Percentiles rank a stretch among this genome's conserved stretches.
Conservation (phyloP, 1,140 invertebrate species). For the Mactra quadrangularis region DNA sequence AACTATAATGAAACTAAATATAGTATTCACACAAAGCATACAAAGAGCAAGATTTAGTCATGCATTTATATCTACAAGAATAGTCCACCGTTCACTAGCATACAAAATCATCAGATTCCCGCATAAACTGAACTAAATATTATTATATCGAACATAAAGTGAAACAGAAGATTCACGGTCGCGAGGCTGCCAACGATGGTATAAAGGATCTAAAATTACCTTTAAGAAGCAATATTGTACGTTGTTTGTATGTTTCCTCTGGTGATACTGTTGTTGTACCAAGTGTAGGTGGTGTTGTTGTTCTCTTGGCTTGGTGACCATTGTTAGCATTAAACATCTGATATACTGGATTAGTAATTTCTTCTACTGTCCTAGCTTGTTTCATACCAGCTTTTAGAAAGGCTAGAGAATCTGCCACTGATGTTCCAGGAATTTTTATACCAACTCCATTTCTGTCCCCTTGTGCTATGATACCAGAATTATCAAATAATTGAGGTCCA, state of each 20-base stretch:
- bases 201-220: too few species aligned
- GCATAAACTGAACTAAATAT: too few species aligned
- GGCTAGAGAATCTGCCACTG: slow-evolving; percentile 1
- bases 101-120: too few species aligned
- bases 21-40: background rate
- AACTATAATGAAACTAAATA: too few species aligned
- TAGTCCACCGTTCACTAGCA: background rate
- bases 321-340: slow-evolving; percentile 37
- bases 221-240: background rate
- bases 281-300: too few species aligned
- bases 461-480: background rate
- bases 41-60: background rate
- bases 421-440: background rate
- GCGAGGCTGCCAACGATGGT: too few species aligned
- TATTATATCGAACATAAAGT: too few species aligned
- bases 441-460: background rate
- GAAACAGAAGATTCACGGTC: too few species aligned
- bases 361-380: slow-evolving; percentile 7
- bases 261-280: slow-evolving; percentile 2
- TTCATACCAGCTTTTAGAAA: slow-evolving; percentile 16
- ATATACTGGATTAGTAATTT: slow-evolving; percentile 24
- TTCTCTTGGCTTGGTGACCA: too few species aligned
- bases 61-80: background rate
- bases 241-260: background rate
- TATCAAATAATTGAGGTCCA: background rate